These are phyloP conservation scores for Hormaphis cornu DNA, from an alignment of 1,140 invertebrate species.

Conservation along the genomic window DNA sequence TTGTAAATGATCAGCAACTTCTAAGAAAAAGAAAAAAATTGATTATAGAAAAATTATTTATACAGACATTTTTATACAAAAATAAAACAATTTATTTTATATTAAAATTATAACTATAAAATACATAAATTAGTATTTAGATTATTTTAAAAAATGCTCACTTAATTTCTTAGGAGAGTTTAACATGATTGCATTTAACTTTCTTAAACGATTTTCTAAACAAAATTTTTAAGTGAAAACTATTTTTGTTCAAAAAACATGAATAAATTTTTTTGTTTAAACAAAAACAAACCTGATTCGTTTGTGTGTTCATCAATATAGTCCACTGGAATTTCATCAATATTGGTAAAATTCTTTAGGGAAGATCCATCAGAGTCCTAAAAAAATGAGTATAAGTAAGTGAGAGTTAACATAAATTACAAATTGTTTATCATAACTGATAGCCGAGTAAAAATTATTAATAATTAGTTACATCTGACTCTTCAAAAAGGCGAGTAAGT, in stretches of 20 bases:
- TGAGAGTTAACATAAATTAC: too few relatives aligned
- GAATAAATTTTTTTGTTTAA: background rate
- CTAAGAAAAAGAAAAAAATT: background rate
- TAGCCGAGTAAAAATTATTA: background rate
- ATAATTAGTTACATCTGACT: background rate
- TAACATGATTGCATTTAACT: background rate
- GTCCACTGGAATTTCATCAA: background rate
- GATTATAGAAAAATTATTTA: too few relatives aligned
- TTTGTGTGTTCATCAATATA: background rate
- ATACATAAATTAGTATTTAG: background rate
- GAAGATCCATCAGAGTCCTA: background rate
- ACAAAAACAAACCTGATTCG: background rate
- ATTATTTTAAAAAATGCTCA: background rate
- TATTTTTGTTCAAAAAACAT: background rate
- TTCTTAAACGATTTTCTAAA: conserved; percentile 8
- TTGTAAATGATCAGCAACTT: background rate
- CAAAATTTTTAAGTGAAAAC: background rate
- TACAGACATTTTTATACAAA: too few relatives aligned
- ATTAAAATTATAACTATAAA: background rate
- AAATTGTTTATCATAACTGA: too few relatives aligned
- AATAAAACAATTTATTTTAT: background rate
- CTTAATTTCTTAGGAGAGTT: conserved; percentile 4
- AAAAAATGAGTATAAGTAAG: background rate
- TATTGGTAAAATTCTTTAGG: background rate
- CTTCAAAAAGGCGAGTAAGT: conserved; percentile 22